A percentile compares a stretch with the other conserved stretches of the same genome.
Evolutionary conservation across 2,797 vertebrate genomes (phyloP).

Genomic region (Zenarchopterus dispar): DNA sequence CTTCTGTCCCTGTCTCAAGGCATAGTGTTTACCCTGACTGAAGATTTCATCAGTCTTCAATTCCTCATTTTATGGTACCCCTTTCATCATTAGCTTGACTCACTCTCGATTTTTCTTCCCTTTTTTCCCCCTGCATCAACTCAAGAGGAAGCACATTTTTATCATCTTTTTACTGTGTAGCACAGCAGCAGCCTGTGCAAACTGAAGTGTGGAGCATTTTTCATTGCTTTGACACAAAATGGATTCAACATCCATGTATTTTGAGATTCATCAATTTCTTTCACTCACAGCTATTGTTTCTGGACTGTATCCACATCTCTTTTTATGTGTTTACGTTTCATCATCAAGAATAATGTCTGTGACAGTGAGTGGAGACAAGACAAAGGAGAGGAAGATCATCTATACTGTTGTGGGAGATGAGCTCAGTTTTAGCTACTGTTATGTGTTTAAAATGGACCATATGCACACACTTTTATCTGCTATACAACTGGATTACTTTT

Average conservation of each 20-base stretch:
- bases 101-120: slow-evolving; percentile 26
- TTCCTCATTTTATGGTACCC: slow-evolving; percentile 35
- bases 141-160: slow-evolving; percentile 32
- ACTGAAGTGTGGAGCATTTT: slow-evolving; percentile 32
- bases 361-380: not conserved
- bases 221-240: slow-evolving; percentile 43
- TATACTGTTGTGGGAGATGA: not conserved
- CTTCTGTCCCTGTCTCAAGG: not conserved
- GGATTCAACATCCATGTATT: slow-evolving; percentile 33
- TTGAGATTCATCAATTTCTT: slow-evolving; percentile 38
- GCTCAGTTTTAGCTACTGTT: not conserved
- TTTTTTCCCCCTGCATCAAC: slow-evolving; percentile 28
- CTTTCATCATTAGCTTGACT: slow-evolving; percentile 47
- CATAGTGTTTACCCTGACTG: slow-evolving; percentile 40
- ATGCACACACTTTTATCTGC: no score
- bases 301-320: not conserved
- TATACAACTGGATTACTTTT: no score
- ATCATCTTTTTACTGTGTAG: slow-evolving; percentile 27
- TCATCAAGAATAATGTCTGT: slow-evolving; percentile 26
- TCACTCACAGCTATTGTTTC: slow-evolving; percentile 8
- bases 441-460: no score
- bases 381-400: not conserved
- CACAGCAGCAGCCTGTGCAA: slow-evolving; percentile 20
- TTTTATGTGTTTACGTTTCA: slow-evolving; percentile 27
- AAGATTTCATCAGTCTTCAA: slow-evolving; percentile 50